Conservation (phyloP, 92 coral and sea anemone genomes). For the Parazoanthus darwini region DNA sequence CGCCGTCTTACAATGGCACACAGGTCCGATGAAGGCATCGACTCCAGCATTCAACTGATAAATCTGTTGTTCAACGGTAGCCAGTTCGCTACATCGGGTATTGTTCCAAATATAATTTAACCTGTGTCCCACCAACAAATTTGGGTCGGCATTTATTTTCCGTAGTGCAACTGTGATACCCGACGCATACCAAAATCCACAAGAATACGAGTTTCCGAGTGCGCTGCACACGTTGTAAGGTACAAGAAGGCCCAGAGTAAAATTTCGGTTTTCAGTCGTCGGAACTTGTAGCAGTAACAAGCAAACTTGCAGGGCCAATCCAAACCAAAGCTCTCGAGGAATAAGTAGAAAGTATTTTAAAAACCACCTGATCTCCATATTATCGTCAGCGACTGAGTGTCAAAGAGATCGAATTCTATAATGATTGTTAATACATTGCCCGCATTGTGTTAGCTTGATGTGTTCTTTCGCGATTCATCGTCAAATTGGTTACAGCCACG, state of each 20-base stretch:
- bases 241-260: slow-evolving; percentile 46
- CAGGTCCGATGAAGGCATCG: slow-evolving; percentile 74
- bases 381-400: neutral
- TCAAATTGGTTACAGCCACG: neutral
- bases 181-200: slow-evolving; percentile 57
- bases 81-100: slow-evolving; percentile 61
- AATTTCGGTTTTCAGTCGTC: slow-evolving; percentile 25
- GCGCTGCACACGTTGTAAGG: slow-evolving; percentile 41
- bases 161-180: slow-evolving; percentile 64
- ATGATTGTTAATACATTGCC: neutral
- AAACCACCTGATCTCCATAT: slow-evolving; percentile 17
- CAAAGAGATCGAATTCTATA: neutral
- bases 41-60: slow-evolving; percentile 58
- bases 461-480: neutral
- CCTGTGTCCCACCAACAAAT: slow-evolving; percentile 48
- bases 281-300: slow-evolving; percentile 13
- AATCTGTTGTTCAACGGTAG: slow-evolving; percentile 56
- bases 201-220: slow-evolving; percentile 33
- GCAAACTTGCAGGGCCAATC: neutral
- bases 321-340: neutral
- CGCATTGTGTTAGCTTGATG: neutral
- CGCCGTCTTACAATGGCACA: slow-evolving; percentile 63
- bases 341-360: neutral
- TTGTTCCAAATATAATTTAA: slow-evolving; percentile 61
- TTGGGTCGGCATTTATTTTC: slow-evolving; percentile 48